phyloP scores from a whole-genome alignment of 2,888 invertebrate genomes.

The Andrena hattorfiana region DNA sequence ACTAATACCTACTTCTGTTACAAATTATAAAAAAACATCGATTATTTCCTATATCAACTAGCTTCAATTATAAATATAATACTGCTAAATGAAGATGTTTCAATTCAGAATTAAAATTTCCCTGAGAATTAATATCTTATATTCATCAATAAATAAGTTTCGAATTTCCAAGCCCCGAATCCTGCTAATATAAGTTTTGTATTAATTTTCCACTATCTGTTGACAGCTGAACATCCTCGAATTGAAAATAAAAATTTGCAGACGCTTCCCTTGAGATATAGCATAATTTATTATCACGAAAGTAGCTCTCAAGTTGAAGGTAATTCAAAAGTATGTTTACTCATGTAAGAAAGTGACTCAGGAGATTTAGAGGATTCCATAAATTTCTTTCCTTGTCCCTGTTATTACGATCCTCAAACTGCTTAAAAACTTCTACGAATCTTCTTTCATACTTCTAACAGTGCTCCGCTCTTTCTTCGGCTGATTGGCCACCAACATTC shows the following conservation, averaged over 20 bases:
- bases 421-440: neutral
- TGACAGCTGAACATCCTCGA: neutral
- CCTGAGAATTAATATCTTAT: no score
- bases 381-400: neutral
- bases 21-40: no score
- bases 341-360: neutral
- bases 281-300: neutral
- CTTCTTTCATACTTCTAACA: neutral
- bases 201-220: neutral
- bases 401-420: conserved; percentile 10
- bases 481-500: conserved; percentile 15
- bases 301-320: neutral
- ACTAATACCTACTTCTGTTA: no score
- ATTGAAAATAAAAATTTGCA: neutral
- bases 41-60: no score
- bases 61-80: no score
- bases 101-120: no score
- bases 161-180: neutral
- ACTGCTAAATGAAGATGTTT: no score
- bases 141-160: no score
- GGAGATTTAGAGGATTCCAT: neutral
- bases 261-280: neutral
- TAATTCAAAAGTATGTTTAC: conserved; percentile 6
- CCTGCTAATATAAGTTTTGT: neutral
- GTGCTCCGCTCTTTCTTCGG: neutral